Base-by-base conservation (phyloP, 2,113 vertebrate genomes). In the Paraplagusia blochii region DNA sequence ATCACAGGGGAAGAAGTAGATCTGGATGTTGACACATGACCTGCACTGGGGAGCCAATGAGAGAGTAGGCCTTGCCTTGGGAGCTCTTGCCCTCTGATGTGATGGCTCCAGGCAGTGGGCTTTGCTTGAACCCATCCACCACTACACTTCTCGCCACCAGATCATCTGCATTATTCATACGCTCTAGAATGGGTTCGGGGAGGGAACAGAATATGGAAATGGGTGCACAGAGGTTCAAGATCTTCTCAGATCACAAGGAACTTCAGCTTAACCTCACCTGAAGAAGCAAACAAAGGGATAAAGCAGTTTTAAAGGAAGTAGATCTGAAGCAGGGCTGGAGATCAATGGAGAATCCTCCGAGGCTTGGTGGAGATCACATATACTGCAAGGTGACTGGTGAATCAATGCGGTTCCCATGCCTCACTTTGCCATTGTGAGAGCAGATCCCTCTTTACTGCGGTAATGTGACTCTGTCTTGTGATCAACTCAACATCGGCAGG, bases 231-330 rank as follows among this genome's bases (percentile, higher is more conserved):
- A 74, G 81, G 85, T 89, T 88, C 85, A 87, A 86, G 87, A 86
- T 82, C 76, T 85, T 80, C 87, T 90, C 82, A 88, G 86, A 88
- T 90, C 87, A 90, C 83, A 89, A 77, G 87, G 86, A 89, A 84
- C 89, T 87, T 80, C 79, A 88, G 84, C 83, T 90, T 90, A 91
- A 89, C 89, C 87, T 84, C 74, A 79, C 86, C 88, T 90, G 85
- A 88, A 83, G 86, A 85, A 66, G 76, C 76, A 50, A 85, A 85
- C 80, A 80, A 82, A 81, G 61, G 80, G 85, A 86, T 85, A 79
- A 71, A 83, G 78, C 34, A 34, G 68, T 82, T 77, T 66, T 48
- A 57, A 69, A 80, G 74, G 78, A 85, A 81, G 63, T 75, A 69
- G 77, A 84, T 87, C 80, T 86, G 79, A 88, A 85, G 79, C 59